phyloP scores from a whole-genome alignment of 2,888 invertebrate genomes.

The Meteorus cinctellus region DNA sequence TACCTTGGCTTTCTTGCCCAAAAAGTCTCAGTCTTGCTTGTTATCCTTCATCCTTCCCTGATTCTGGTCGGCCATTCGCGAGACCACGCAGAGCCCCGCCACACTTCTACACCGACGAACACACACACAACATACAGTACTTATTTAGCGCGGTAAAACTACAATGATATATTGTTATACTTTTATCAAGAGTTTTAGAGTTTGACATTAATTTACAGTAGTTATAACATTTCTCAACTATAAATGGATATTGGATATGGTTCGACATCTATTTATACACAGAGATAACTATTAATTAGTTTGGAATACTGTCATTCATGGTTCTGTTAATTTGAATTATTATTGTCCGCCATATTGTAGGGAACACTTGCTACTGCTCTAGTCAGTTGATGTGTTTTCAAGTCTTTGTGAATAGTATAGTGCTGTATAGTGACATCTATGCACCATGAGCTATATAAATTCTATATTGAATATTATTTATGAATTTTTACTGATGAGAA shows the following conservation, averaged over 20 bases:
- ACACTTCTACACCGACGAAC: slow-evolving; percentile 52
- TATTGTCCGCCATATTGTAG: slow-evolving; percentile 62
- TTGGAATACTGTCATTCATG: slow-evolving; percentile 59
- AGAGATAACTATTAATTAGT: slow-evolving; percentile 54
- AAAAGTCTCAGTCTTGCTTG: slow-evolving; percentile 46
- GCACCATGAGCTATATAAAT: not conserved
- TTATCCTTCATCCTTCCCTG: slow-evolving; percentile 62
- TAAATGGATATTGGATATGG: slow-evolving; percentile 23
- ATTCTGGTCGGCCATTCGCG: slow-evolving; percentile 64
- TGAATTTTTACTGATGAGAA: no score
- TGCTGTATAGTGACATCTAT: not conserved
- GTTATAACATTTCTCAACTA: not conserved
- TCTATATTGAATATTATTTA: not conserved
- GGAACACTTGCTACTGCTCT: slow-evolving; percentile 61
- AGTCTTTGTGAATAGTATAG: not conserved
- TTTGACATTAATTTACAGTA: not conserved
- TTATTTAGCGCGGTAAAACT: slow-evolving; percentile 44
- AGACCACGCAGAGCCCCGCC: slow-evolving; percentile 64
- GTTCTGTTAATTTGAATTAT: slow-evolving; percentile 64
- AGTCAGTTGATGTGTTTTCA: slow-evolving; percentile 41
- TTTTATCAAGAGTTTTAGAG: slow-evolving; percentile 32
- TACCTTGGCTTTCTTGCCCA: slow-evolving; percentile 43
- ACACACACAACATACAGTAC: slow-evolving; percentile 41
- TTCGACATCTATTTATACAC: slow-evolving; percentile 55
- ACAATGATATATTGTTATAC: not conserved